Base-by-base conservation (phyloP, 2,797 vertebrate genomes). In the Sebastes taczanowskii region DNA sequence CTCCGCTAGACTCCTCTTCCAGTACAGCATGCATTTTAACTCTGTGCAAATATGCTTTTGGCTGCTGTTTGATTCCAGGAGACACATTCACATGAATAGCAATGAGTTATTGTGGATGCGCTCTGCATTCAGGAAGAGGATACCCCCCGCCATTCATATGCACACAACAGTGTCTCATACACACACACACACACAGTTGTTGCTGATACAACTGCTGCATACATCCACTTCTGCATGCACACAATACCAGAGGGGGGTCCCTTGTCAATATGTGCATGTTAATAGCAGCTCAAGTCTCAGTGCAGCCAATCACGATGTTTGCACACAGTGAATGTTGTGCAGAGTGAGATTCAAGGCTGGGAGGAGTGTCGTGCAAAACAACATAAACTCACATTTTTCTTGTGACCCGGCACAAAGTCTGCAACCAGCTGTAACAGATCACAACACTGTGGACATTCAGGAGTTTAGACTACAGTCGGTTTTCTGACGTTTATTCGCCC, bases 11-110 rank as follows among this genome's bases (percentile, higher is more conserved):
- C 81, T 72, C 63, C 69, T 76, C 6, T 25, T 80, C 27, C 64
- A 30, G 23, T 1, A n/a, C 25, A 53, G 74, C 61, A 14, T 74
- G 81, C 69, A 74, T 84, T 73, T 64, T 62, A 85, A 86, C 84
- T 82, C 83, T 85, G 71, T 77, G 74, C 81, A 91, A 90, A 90
- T 88, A 86, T 85, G 77, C 82, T 83, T 87, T 81, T 77, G 78
- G 79, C 82, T 85, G 81, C 77, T 56, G 80, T 86, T 81, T 87
- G 86, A 90, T 84, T 90, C 87, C 83, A 74, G 74, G 71, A 86
- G 87, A 49, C 76, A 75, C 71, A 58, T 86, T 77, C 60, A 38
- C 84, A 91, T 88, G 86, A 91, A 93, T 89, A 90, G 80, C 83
- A 92, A 94, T 90, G 84, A 91, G 85, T 74, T 29, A 0, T 20